Evolutionary conservation across 2,888 invertebrate species (phyloP).

Genomic region (Nephrotoma guestfalica): DNA sequence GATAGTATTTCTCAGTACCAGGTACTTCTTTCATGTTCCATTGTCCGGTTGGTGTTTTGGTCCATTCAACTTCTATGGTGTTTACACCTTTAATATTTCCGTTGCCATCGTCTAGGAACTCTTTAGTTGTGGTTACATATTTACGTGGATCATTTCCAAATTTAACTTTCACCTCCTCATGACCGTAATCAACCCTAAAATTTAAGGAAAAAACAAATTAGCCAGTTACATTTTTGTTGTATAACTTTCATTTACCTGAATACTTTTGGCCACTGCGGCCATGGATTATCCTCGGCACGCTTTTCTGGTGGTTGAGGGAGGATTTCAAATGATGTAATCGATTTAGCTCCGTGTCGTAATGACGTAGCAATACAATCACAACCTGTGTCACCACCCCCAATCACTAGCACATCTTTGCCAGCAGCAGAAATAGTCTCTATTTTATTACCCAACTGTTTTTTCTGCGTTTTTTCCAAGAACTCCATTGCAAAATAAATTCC

Average conservation of each 20-base stretch:
- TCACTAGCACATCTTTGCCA: slow-evolving; percentile 87
- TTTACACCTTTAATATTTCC: slow-evolving; percentile 85
- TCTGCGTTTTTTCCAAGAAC: slow-evolving; percentile 93
- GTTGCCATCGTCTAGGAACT: slow-evolving; percentile 78
- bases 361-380: slow-evolving; percentile 99
- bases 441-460: slow-evolving; percentile 66
- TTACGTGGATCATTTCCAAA: slow-evolving; percentile 86
- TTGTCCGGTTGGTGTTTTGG: slow-evolving; percentile 75
- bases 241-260: slow-evolving; percentile 45
- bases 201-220: not conserved
- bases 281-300: slow-evolving; percentile 83
- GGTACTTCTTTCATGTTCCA: slow-evolving; percentile 88
- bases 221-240: not conserved
- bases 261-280: slow-evolving; percentile 97
- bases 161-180: slow-evolving; percentile 88
- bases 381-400: slow-evolving; percentile 78
- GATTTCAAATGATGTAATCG: slow-evolving; percentile 92
- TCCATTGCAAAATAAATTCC: slow-evolving; percentile 98
- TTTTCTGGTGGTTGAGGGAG: slow-evolving; percentile 76
- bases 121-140: slow-evolving; percentile 88
- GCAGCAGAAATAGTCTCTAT: slow-evolving; percentile 59
- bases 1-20: slow-evolving; percentile 62
- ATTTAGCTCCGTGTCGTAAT: slow-evolving; percentile 74
- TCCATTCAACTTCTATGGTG: slow-evolving; percentile 86
- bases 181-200: slow-evolving; percentile 83